Base-by-base conservation (phyloP, 2,888 invertebrate species). In the Mesorhabditis spiculigera region DNA sequence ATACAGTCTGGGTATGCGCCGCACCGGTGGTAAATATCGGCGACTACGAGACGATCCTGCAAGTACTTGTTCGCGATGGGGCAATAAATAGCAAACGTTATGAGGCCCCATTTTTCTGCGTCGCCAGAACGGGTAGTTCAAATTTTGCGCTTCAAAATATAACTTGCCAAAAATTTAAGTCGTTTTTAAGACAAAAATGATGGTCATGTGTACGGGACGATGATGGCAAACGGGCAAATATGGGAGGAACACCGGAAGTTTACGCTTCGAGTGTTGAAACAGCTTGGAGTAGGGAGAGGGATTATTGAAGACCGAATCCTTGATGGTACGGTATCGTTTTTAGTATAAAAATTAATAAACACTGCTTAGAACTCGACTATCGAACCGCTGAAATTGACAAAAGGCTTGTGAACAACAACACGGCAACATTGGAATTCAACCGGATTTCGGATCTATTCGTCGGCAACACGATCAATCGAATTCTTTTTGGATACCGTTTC, bases 401-500 rank as follows among this genome's bases (percentile, higher is more conserved):
- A n/a, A 50, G 3, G n/a, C 8, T 50, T 10, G 28, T 28, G 28
- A n/a, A 50, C 10, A 50, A 50, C n/a, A n/a, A 8, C 8, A 10
- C 41, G n/a, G 41, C n/a, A 28, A 63, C n/a, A 63, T n/a, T 63
- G 8, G 63, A 63, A 13, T 50, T 50, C 2, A n/a, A 13, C 0
- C 69, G 68, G 5, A 63, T 69, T 63, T 68, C 75, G 43, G 74
- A 76, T 63, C 28, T 65, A 44, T 72, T 70, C 8, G 69, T 77
- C 10, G 77, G 71, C 8, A 75, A 73, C 70, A 72, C 75, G 5
- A 75, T 77, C 62, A 77, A 77, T 69, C 77, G 75, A 67, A 68
- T 75, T 63, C 65, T 74, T 8, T 77, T 75, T 62, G 77, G 77
- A n/a, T 77, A 75, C 63, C 68, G 77, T n/a, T 77, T 77, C 66